Evolutionary conservation across 2,888 invertebrate species (phyloP).

Genomic region (Morinoia aosen): DNA sequence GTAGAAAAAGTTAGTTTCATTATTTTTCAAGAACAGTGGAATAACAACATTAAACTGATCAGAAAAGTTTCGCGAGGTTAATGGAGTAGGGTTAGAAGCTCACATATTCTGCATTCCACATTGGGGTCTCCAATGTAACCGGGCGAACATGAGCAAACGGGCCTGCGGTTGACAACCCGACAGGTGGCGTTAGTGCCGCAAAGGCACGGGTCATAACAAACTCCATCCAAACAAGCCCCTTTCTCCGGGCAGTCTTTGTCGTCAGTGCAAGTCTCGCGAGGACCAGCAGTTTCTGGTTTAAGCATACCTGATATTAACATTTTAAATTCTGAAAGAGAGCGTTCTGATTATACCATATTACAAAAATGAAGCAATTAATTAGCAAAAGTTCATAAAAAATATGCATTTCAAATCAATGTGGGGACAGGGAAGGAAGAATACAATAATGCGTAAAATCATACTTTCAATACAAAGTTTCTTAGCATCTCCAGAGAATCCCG

Average conservation of each 20-base stretch:
- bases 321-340: slow-evolving; percentile 75
- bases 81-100: slow-evolving; percentile 55
- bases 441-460: slow-evolving; percentile 57
- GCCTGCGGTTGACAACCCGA: slow-evolving; percentile 85
- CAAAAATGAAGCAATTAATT: background rate
- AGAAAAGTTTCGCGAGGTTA: background rate
- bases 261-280: slow-evolving; percentile 77
- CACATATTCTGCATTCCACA: slow-evolving; percentile 79
- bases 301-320: background rate
- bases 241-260: slow-evolving; percentile 84
- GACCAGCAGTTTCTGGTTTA: slow-evolving; percentile 4
- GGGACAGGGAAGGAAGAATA: slow-evolving; percentile 24
- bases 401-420: background rate
- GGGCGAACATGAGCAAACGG: slow-evolving; percentile 86
- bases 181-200: slow-evolving; percentile 88
- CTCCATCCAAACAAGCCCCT: slow-evolving; percentile 87
- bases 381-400: background rate
- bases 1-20: slow-evolving; percentile 79
- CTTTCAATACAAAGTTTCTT: slow-evolving; percentile 72
- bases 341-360: background rate
- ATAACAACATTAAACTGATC: background rate
- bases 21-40: background rate
- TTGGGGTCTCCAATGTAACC: slow-evolving; percentile 91
- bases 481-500: slow-evolving; percentile 86
- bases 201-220: slow-evolving; percentile 89